phyloP scores from a whole-genome alignment of 2,888 invertebrate species.

The Ennomos fuscantarius region DNA sequence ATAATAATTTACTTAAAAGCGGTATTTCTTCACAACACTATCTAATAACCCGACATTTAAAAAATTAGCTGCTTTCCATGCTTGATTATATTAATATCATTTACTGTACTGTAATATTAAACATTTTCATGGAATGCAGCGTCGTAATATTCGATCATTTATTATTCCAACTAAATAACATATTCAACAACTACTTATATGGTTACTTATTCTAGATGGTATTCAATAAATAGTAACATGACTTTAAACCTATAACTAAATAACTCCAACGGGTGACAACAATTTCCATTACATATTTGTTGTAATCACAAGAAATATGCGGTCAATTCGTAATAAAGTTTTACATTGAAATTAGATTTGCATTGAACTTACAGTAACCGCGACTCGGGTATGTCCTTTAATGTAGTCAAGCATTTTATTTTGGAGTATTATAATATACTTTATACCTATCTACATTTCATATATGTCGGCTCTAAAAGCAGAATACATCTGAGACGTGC shows the following conservation, averaged over 20 bases:
- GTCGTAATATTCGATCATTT: slow-evolving; percentile 31
- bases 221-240: slow-evolving; percentile 63
- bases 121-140: slow-evolving; percentile 39
- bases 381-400: slow-evolving; percentile 7
- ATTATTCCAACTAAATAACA: slow-evolving; percentile 46
- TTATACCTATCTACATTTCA: slow-evolving; percentile 36
- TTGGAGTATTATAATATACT: slow-evolving; percentile 26
- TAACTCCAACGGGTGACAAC: slow-evolving; percentile 39
- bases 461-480: slow-evolving; percentile 33
- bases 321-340: slow-evolving; percentile 21
- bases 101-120: slow-evolving; percentile 4
- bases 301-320: slow-evolving; percentile 32
- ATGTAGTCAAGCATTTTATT: slow-evolving; percentile 12
- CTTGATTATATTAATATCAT: slow-evolving; percentile 18
- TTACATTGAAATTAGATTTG: slow-evolving; percentile 16
- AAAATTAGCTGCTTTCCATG: slow-evolving; percentile 36
- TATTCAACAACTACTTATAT: slow-evolving; percentile 54
- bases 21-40: slow-evolving; percentile 32
- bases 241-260: slow-evolving; percentile 47
- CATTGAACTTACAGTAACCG: slow-evolving; percentile 22
- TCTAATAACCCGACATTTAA: slow-evolving; percentile 30
- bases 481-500: slow-evolving; percentile 33
- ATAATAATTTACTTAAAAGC: slow-evolving; percentile 30
- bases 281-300: slow-evolving; percentile 32
- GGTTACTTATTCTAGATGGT: slow-evolving; percentile 54